Evolutionary conservation across 2,113 vertebrate genomes (phyloP).

Genomic region (Sander lucioperca): DNA sequence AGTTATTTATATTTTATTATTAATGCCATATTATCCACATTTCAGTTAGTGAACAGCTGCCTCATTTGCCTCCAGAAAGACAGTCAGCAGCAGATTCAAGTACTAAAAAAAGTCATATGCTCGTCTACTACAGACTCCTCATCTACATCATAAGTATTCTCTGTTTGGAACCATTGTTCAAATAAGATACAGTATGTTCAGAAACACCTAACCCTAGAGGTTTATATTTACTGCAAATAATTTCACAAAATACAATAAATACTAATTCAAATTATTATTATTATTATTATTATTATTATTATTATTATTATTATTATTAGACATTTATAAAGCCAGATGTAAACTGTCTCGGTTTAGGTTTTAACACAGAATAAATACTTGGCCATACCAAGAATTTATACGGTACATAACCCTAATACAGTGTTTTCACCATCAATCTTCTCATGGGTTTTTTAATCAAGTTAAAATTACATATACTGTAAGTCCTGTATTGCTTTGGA

Average conservation of each 20-base stretch:
- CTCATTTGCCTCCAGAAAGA: neutral
- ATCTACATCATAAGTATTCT: neutral
- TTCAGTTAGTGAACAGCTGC: neutral
- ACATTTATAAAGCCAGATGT: neutral
- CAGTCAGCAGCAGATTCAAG: neutral
- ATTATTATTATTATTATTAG: no score
- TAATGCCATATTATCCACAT: neutral
- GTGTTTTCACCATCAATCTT: neutral
- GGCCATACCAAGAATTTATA: neutral
- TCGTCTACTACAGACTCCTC: neutral
- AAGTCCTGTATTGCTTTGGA: neutral
- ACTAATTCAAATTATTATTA: neutral
- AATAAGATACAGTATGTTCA: neutral
- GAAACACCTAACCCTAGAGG: no score
- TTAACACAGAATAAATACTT: neutral
- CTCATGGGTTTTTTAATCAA: neutral
- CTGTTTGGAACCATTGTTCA: neutral
- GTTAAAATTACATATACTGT: neutral
- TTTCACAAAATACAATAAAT: neutral
- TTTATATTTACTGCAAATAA: no score
- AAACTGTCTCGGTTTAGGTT: neutral
- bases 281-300: no score
- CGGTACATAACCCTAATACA: neutral
- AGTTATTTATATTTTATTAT: conserved; percentile 1
- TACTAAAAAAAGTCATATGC: neutral